These are phyloP conservation scores for Limnephilus marmoratus DNA, from an alignment of 2,888 invertebrate genomes.

Conservation along the genomic window DNA sequence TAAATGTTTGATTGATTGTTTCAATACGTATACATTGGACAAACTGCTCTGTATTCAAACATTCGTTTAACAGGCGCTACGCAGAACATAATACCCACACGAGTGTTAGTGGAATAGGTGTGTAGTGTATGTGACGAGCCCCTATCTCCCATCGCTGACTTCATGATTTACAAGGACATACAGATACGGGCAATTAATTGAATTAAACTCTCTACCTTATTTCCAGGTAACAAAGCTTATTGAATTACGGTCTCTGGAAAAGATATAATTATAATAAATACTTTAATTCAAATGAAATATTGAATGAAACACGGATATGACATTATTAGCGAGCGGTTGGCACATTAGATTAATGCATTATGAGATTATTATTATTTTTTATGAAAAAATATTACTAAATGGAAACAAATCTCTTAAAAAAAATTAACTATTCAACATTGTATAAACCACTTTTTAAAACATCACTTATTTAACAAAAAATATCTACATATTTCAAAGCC, in stretches of 20 bases:
- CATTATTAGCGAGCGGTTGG: neutral
- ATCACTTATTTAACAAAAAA: no score
- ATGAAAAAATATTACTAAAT: no score
- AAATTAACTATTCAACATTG: no score
- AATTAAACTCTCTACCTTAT: neutral
- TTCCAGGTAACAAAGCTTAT: neutral
- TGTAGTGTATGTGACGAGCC: neutral
- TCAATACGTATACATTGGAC: no score
- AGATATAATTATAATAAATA: neutral
- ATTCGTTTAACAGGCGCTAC: neutral
- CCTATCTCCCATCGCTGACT: neutral
- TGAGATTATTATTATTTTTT: no score
- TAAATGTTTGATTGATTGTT: no score
- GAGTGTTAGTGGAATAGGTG: neutral
- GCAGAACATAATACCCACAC: neutral
- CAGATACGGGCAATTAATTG: neutral
- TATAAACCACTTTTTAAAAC: no score
- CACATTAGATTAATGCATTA: neutral
- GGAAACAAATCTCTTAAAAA: no score
- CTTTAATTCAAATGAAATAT: neutral
- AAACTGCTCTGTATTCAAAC: no score
- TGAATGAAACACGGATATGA: neutral
- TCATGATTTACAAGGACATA: neutral
- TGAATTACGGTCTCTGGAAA: neutral
- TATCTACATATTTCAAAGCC: no score